Evolutionary conservation across 2,888 invertebrate species (phyloP).

Genomic region (Lithophane ornitopus): DNA sequence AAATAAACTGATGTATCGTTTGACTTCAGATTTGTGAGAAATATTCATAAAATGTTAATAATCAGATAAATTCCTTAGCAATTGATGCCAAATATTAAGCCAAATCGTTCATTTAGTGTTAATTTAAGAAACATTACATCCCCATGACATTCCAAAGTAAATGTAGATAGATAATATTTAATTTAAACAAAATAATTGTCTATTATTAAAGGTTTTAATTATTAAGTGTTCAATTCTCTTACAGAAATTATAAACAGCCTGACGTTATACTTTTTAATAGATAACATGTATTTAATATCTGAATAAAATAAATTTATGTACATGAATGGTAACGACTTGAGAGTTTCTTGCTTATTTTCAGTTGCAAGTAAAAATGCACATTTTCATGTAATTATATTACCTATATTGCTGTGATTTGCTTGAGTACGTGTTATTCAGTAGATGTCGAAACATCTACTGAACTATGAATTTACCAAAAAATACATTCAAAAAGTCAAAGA

Average conservation of each 20-base stretch:
- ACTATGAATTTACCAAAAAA: constrained; percentile 5
- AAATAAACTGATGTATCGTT: constrained; percentile 27
- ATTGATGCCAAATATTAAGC: constrained; percentile 64
- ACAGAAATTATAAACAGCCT: constrained; percentile 65
- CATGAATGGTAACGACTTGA: constrained; percentile 24
- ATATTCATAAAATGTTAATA: background rate
- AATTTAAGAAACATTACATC: constrained; percentile 52
- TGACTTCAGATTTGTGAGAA: constrained; percentile 16
- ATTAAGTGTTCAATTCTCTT: constrained; percentile 78
- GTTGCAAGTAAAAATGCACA: constrained; percentile 33
- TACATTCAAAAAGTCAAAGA: background rate
- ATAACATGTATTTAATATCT: constrained; percentile 42
- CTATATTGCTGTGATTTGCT: constrained; percentile 57
- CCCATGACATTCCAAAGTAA: constrained; percentile 73
- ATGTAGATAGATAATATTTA: constrained; percentile 76
- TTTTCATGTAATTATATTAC: constrained; percentile 16
- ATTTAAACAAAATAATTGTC: constrained; percentile 73
- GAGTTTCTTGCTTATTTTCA: constrained; percentile 35
- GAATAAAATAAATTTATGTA: constrained; percentile 16
- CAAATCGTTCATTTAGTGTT: constrained; percentile 51
- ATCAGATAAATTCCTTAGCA: constrained; percentile 18
- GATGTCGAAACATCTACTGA: background rate
- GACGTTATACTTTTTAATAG: constrained; percentile 58
- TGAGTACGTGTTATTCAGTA: constrained; percentile 7
- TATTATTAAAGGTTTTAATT: constrained; percentile 75